Conservation (phyloP, 2,888 invertebrate species). For the Chamaedrilus cognettii region DNA sequence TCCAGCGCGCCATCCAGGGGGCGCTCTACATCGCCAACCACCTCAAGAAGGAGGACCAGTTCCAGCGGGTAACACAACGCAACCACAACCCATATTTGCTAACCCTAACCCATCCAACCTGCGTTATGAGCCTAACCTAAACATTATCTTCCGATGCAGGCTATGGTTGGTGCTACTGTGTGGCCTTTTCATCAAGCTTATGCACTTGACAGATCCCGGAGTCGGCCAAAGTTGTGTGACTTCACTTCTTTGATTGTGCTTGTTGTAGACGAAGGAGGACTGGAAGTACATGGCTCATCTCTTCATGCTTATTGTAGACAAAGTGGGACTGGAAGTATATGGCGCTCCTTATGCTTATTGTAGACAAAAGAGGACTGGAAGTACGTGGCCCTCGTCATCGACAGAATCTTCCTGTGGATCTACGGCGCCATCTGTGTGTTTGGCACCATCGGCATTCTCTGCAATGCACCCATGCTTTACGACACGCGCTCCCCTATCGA, state of each 20-base stretch:
- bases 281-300: slow-evolving; percentile 60
- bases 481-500: slow-evolving; percentile 40
- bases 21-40: slow-evolving; percentile 41
- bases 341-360: slow-evolving; percentile 36
- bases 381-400: slow-evolving; percentile 58
- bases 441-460: slow-evolving; percentile 55
- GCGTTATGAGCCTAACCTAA: too few relatives aligned
- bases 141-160: too few relatives aligned
- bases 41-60: slow-evolving; percentile 39
- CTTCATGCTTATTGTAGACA: slow-evolving; percentile 41
- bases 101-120: too few relatives aligned
- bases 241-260: too few relatives aligned
- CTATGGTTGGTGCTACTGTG: too few relatives aligned
- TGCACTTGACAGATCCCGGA: too few relatives aligned
- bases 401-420: slow-evolving; percentile 55
- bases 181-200: too few relatives aligned
- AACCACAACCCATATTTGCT: too few relatives aligned
- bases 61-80: slow-evolving; percentile 36
- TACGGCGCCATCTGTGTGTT: slow-evolving; percentile 54
- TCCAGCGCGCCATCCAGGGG: slow-evolving; percentile 38
- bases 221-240: too few relatives aligned
- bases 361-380: slow-evolving; percentile 58
- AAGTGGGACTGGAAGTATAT: slow-evolving; percentile 58
- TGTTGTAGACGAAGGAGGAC: slow-evolving; percentile 50
- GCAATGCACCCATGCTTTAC: slow-evolving; percentile 56